Base-by-base conservation (phyloP, 1,140 invertebrate species). In the Drosophila guanche region DNA sequence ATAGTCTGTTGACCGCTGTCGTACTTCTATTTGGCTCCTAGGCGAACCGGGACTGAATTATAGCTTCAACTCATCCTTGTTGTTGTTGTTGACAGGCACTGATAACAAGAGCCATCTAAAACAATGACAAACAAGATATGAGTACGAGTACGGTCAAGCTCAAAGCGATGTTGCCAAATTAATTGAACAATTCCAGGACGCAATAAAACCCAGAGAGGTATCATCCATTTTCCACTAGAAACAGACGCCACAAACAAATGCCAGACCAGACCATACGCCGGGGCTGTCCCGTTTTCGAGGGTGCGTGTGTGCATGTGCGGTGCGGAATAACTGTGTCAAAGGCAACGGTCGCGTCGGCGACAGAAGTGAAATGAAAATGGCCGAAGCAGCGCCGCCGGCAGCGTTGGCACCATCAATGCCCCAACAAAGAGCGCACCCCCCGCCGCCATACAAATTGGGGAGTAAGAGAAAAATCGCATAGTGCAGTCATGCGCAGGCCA, bases 341-440 rank as follows among this genome's bases (percentile, higher is more conserved):
- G 77, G 81, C 81, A 86, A 77, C 68, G 63, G 63, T 50, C 42
- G 37, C 56, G 70, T 61, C 56, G 69, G 76, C 76, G 62, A 71
- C 54, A 63, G 63, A 69, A 79, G 55, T 83, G 73, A 77, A 81
- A 77, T 81, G 73, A 83, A 83, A 83, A 83, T 83, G 79, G 79
- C 59, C 74, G 74, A 70, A 51, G 65, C 78, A 80, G 67, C 72
- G 77, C 67, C 42, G 67, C 78, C 72, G 72, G 60, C 77, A 58
- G 59, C 50, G 57, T 63, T 58, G 59, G 45, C 48, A 59, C 60
- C 55, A 52, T 79, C 76, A 67, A 76, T 48, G 54, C 50, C 60
- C 71, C 62, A 55, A 52, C 63, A 73, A 67, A 67, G 46, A 59
- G 58, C 41, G 43, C 41, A 47, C 23, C 55, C 33, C 54, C 29